Evolutionary conservation across 2,797 vertebrate species (phyloP).

Genomic region (Chanos chanos): DNA sequence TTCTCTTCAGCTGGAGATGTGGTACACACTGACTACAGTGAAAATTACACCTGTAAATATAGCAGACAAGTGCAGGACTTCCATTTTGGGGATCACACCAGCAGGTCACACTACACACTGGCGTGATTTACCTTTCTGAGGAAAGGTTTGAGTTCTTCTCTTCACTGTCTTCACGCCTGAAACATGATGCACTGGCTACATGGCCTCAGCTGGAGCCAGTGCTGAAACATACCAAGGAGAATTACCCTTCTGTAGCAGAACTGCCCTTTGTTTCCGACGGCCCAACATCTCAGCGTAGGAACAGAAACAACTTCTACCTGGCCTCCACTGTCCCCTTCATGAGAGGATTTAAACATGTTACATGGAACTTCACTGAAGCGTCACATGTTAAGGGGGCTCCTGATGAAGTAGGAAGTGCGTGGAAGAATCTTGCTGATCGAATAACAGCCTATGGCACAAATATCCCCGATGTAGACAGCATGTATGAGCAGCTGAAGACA

Average conservation of each 20-base stretch:
- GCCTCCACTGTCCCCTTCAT: not conserved
- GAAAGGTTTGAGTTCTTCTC: too few relatives aligned
- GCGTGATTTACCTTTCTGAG: not conserved
- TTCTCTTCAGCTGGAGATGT: not conserved
- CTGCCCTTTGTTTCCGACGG: conserved; percentile 23
- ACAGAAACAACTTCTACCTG: conserved; percentile 2
- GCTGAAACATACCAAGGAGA: not conserved
- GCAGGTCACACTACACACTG: not conserved
- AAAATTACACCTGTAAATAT: not conserved
- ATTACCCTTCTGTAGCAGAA: conserved; percentile 4
- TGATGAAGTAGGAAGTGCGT: conserved; percentile 2
- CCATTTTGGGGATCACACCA: not conserved
- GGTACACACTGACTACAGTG: not conserved
- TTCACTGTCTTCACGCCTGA: not conserved
- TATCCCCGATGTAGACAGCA: conserved; percentile 19
- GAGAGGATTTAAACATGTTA: not conserved
- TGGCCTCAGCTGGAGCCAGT: conserved; percentile 28
- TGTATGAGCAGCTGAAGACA: conserved; percentile 2
- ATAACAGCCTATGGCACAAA: conserved; percentile 23
- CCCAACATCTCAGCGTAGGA: conserved; percentile 19
- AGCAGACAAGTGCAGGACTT: not conserved
- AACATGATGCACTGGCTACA: conserved; percentile 8
- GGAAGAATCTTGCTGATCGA: conserved; percentile 7
- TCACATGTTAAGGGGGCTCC: conserved; percentile 3
- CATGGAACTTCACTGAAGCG: not conserved